Percentiles rank a stretch among this genome's conserved stretches.
Evolutionary conservation across 2,888 invertebrate species (phyloP).

Genomic region (Apomyelois bistriatella): DNA sequence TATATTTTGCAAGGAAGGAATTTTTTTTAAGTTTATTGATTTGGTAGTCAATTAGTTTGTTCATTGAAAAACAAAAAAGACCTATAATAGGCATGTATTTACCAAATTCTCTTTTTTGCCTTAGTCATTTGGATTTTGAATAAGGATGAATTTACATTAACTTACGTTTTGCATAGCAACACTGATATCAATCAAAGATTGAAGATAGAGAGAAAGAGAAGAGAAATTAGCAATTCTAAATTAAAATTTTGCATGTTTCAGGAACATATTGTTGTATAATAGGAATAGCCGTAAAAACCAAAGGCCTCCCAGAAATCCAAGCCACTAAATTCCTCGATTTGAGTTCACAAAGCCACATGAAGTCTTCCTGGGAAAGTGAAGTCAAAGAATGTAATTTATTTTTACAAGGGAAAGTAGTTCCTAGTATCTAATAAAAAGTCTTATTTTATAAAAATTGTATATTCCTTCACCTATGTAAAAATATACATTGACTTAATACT

Average conservation of each 20-base stretch:
- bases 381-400: slow-evolving; percentile 58
- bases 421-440: slow-evolving; percentile 35
- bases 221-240: too few species aligned
- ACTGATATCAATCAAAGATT: too few species aligned
- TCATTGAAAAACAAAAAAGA: too few species aligned
- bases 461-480: slow-evolving; percentile 44
- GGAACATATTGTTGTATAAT: slow-evolving; percentile 70
- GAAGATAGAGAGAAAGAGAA: too few species aligned
- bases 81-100: too few species aligned
- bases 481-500: slow-evolving; percentile 33
- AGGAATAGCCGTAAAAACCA: slow-evolving; percentile 59
- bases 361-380: slow-evolving; percentile 59
- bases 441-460: slow-evolving; percentile 32
- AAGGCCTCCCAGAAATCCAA: slow-evolving; percentile 64
- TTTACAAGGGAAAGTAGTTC: slow-evolving; percentile 50
- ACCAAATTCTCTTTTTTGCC: too few species aligned
- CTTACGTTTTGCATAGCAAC: too few species aligned
- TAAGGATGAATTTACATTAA: too few species aligned
- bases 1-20: too few species aligned
- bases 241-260: slow-evolving; percentile 23
- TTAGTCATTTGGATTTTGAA: too few species aligned
- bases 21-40: too few species aligned
- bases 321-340: slow-evolving; percentile 64
- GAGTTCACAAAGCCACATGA: slow-evolving; percentile 51
- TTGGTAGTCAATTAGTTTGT: too few species aligned